Base-by-base conservation (phyloP, 2,113 vertebrate genomes). In the Petromus typicus region DNA sequence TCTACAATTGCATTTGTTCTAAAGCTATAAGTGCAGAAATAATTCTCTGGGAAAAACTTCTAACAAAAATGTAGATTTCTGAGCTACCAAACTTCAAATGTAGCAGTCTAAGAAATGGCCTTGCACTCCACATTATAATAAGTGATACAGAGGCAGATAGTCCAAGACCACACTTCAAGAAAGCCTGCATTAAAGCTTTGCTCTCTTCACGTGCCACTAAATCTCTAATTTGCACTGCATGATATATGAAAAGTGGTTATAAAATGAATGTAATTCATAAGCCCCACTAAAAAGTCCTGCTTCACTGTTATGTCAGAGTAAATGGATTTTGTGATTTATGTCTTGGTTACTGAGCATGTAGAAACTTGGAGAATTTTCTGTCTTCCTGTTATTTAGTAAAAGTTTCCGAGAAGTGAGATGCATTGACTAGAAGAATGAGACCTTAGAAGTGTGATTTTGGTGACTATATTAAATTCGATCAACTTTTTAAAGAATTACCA, bases 191-290 rank as follows among this genome's bases (percentile, higher is more conserved):
- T 92, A 87, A 94, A 63, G 2, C 8, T 67, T 67, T 88, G 81
- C 57, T 86, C 7, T 76, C 79, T 81, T 88, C 20, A 78, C 34
- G 64, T 85, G 43, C 16, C 34, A 14, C 14, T 18, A 76, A 37
- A 76, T 7, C 43, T 94, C 23, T 83, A 83, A 73, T 86, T 86
- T 93, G 81, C 16, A 73, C 59, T 40, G 61, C 2, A 63, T 86
- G 11, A 56, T 89, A 45, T 34, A 30, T 67, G 16, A 93, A 97
- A 86, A 93, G 16, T 91, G 32, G 51, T n/a, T 95, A 23, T 82
- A 81, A 94, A 92, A 87, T 86, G 87, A 97, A 83, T 40, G 45
- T 59, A 89, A 56, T 51, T 63, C 7, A 48, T 64, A 90, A 92
- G 16, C 25, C 17, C 12, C 71, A 51, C 7, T 81, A 25, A 90